Evolutionary conservation across 2,797 vertebrate species (phyloP), one percentile per base, ranked within the genome.

Genomic region (Tarsius wallacei): DNA sequence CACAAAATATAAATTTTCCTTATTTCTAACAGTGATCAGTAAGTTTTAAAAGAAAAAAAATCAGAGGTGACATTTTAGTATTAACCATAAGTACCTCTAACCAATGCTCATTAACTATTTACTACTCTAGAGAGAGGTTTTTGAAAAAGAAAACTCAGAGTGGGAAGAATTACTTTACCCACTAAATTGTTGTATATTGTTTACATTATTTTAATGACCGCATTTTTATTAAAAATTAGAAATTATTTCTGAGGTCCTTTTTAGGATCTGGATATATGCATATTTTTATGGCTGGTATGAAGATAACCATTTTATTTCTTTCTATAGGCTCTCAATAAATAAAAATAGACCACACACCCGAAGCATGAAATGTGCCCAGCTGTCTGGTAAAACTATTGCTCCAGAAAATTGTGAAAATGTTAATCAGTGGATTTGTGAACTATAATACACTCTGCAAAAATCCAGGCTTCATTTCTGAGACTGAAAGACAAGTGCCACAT

Each of bases 301-400:
- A 95, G n/a, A 63, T 76, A 42, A 55, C 6, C 28, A 57, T 74
- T 47, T 92, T n/a, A 53, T 96, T 73, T 80, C 73, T 71, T 71
- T 42, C n/a, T 51, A 15, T 24, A 90, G 91, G 55, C 66, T 93
- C 90, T 16, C 64, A 80, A 1, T 57, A 71, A 31, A 85, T 28
- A 33, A 28, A 49, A 16, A 57, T 0, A 51, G 21, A 28, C 5
- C 0, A n/a, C 0, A 0, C 21, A 84, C 90, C 53, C 9, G 33
- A 55, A 55, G 70, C 28, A 88, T 0, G 63, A 93, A 51, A 71
- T 93, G 86, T 21, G 86, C 36, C 17, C 1, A 7, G 28, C 7
- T 80, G 22, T 93, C 86, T 80, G 19, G 0, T 12, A 19, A 0
- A 24, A 2, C 8, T 31, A 63, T 90, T 51, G 6, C 0, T 11